Evolutionary conservation across 2,797 vertebrate species (phyloP), one percentile per base, ranked within the genome.

Genomic region (Benthosema pterotum): DNA sequence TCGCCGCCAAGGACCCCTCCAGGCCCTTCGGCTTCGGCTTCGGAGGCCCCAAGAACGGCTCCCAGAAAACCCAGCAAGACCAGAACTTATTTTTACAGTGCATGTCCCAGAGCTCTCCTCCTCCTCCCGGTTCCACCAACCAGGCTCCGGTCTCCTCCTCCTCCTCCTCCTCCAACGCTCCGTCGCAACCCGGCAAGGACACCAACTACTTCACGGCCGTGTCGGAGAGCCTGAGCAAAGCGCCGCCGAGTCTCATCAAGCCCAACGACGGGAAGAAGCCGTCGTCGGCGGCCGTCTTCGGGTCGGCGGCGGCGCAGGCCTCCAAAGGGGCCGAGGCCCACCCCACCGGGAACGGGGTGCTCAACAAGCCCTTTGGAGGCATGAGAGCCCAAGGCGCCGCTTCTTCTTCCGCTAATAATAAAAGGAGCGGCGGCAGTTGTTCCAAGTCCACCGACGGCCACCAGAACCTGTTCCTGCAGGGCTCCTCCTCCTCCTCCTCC

Each of bases 31-130:
- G 95, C 60, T 98, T 98, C 69, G 93, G 95, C 82, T 95, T 95
- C 75, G 88, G 81, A 2, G 81, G 90, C 68, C 83, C 83, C 69
- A 91, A 92, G 82, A 89, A 90, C 59, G 94, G 95, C 65, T 65
- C 87, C 58, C 82, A 77, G 63, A 58, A 77, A 65, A 57, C 81
- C 50, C 89, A 92, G 67, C 94, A 94, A 87, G 95, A 96, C 75
- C 95, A 97, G 88, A 99, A 99, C 90, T 92, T 99, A 72, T 99
- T 99, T 95, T 97, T 99, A 90, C 97, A 99, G 66, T 99, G 96
- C 83, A 99, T 99, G 97, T 94, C 94, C 61, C 95, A 99, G 89
- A 95, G 89, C 71, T n/a, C n/a, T n/a, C n/a, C n/a, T n/a, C n/a
- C n/a, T n/a, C n/a, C n/a, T n/a, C 83, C 88, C 56, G 84, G 79